Evolutionary conservation across 1,140 invertebrate genomes (phyloP).

Genomic region (Oncopeltus fasciatus): DNA sequence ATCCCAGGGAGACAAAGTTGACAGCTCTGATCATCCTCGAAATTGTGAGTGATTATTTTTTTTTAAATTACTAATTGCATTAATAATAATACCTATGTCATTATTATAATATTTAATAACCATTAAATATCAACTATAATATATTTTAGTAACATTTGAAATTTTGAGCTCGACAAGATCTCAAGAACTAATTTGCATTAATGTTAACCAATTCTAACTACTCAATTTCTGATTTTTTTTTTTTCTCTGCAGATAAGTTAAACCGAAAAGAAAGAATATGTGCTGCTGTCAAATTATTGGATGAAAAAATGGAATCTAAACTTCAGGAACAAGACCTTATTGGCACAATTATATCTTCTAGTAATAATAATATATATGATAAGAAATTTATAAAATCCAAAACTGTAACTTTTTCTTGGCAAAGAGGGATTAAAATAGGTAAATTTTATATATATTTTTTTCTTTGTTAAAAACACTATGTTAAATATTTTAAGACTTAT

Average conservation of each 20-base stretch:
- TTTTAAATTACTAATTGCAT: no score
- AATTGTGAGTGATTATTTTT: background rate
- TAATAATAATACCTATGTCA: no score
- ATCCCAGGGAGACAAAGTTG: background rate
- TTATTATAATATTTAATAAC: no score
- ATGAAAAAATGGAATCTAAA: conserved; percentile 44
- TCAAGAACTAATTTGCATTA: no score
- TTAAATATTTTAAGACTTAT: no score
- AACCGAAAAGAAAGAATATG: conserved; percentile 28
- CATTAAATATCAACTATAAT: no score
- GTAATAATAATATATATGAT: conserved; percentile 33
- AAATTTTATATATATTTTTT: conserved; percentile 30
- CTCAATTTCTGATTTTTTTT: no score
- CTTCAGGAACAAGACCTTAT: conserved; percentile 49
- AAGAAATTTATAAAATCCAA: conserved; percentile 44
- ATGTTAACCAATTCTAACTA: no score
- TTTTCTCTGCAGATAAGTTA: background rate
- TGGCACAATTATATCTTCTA: conserved; percentile 42
- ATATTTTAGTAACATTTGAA: no score
- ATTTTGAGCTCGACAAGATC: no score
- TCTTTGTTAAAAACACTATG: no score
- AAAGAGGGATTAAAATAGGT: conserved; percentile 79
- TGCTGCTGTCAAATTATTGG: conserved; percentile 45
- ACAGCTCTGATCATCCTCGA: background rate
- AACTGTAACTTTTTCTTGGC: conserved; percentile 77